phyloP scores from a whole-genome alignment of 2,888 invertebrate species.

The Stenotaenia linearis region DNA sequence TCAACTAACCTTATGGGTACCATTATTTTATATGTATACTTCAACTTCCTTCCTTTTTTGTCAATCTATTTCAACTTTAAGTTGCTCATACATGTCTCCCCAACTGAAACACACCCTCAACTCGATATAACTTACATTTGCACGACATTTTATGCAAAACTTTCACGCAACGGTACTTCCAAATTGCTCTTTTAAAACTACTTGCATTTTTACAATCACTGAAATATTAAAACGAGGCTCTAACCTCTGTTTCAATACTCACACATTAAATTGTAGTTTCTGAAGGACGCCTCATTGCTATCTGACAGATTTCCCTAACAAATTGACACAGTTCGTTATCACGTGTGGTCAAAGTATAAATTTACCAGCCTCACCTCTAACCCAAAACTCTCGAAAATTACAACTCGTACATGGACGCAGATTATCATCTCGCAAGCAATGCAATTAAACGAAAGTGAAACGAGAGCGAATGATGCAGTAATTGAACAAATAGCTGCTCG shows the following conservation, averaged over 20 bases:
- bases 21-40: background rate
- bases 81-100: background rate
- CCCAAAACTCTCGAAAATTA: constrained; percentile 21
- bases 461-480: constrained; percentile 13
- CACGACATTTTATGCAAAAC: constrained; percentile 20
- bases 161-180: constrained; percentile 1
- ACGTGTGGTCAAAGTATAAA: constrained; percentile 13
- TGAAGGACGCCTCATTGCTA: background rate
- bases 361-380: constrained; percentile 11
- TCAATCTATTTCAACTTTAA: background rate
- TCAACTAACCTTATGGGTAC: background rate
- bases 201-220: background rate
- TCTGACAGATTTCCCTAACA: background rate
- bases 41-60: background rate
- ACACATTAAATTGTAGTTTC: background rate
- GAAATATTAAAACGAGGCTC: constrained; percentile 2
- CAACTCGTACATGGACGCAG: background rate
- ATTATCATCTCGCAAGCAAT: constrained; percentile 24
- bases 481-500: constrained; percentile 22
- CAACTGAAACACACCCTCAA: background rate
- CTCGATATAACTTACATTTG: background rate
- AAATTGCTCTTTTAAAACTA: constrained; percentile 10
- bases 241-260: background rate
- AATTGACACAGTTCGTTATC: background rate
- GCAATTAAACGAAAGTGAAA: constrained; percentile 15